phyloP scores from a whole-genome alignment of 2,113 vertebrate species.

The Carassius auratus region DNA sequence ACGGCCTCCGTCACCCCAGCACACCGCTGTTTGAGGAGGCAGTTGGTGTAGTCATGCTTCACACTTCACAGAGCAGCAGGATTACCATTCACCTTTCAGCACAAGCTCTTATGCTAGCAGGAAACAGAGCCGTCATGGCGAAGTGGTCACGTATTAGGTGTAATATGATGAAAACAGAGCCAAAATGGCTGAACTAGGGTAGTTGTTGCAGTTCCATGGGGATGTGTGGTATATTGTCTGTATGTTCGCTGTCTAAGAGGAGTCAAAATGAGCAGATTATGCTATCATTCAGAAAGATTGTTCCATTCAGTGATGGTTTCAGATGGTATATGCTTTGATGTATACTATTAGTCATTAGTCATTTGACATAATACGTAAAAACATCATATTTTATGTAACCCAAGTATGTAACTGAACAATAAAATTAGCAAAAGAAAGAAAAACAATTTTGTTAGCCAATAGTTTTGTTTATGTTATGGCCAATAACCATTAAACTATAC shows the following conservation, averaged over 20 bases:
- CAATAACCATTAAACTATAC: neutral
- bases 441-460: neutral
- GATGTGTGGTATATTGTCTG: neutral
- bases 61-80: slow-evolving; percentile 24
- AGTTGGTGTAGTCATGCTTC: neutral
- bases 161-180: slow-evolving; percentile 15
- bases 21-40: neutral
- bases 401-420: neutral
- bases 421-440: too few relatives aligned
- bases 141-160: neutral
- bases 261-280: neutral
- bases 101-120: slow-evolving; percentile 13
- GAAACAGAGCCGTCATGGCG: neutral
- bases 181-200: slow-evolving; percentile 24
- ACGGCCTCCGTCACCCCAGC: neutral
- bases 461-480: neutral
- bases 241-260: neutral
- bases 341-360: neutral
- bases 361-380: too few relatives aligned
- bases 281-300: neutral
- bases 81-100: slow-evolving; percentile 20
- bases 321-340: neutral
- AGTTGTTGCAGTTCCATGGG: too few relatives aligned
- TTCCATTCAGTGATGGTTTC: neutral
- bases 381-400: neutral